Evolutionary conservation across 2,113 vertebrate species (phyloP), one percentile per base, ranked within the genome.

Genomic region (Plectropomus leopardus): DNA sequence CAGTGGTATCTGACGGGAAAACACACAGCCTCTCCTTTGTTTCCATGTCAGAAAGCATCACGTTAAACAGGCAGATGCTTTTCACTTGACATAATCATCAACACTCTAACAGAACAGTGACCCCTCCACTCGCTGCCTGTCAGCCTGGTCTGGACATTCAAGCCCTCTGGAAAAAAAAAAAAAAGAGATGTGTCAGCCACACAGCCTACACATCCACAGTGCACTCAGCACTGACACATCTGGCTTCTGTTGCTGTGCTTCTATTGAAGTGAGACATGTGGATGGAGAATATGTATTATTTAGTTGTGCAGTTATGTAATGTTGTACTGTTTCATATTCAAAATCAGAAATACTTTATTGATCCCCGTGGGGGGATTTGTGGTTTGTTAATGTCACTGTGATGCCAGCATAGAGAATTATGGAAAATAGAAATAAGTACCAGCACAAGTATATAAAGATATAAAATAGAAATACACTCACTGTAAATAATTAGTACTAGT

Each of bases 11-110:
- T 90, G 87, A 91, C 24, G 57, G 32, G 15, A 45, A 48, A 64
- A 44, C 10, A 14, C 30, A 17, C 21, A 80, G 94, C 30, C 44
- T 88, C 93, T 90, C 86, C 94, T 92, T 92, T 92, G 88, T 84
- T 93, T 94, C 91, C 87, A 80, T 94, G 88, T 96, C 94, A 94
- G 86, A 90, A 85, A 85, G 58, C 66, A 93, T 95, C 80, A 90
- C n/a, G 78, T 80, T 79, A 85, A 91, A 89, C 86, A 89, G 86
- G 58, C 89, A 88, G 86, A 88, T 89, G 71, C 86, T 91, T 89
- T 91, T 92, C 88, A 86, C 88, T 83, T 85, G 85, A 89, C 85
- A 88, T 93, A 85, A 87, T 83, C 83, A 84, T 90, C 85, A 88
- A 81, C 66, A 68, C 61, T 82, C 64, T 17, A 72, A 64, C 84